These are phyloP conservation scores for Dicycla oo DNA, from an alignment of 2,888 invertebrate species.

Conservation along the genomic window DNA sequence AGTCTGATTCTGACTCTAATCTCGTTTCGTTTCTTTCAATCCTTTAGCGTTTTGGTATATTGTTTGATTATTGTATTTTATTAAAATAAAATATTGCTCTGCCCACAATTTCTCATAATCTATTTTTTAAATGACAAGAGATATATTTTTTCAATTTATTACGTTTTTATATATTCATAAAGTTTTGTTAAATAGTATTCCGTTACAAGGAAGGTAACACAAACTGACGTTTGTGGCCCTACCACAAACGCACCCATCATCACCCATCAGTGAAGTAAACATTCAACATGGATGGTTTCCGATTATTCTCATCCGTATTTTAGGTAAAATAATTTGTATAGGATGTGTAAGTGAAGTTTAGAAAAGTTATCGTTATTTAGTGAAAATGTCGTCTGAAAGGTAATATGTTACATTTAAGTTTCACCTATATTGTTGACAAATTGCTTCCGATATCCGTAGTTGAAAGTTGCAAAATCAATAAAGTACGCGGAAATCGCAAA, in stretches of 20 bases:
- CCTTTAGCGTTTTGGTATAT: too few species aligned
- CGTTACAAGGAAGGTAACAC: conserved; percentile 27
- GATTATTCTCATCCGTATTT: conserved; percentile 80
- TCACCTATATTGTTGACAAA: conserved; percentile 74
- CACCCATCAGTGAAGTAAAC: conserved; percentile 83
- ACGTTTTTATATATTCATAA: neutral
- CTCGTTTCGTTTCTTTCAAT: too few species aligned
- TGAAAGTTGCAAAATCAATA: conserved; percentile 90
- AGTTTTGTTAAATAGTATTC: neutral
- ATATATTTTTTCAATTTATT: neutral
- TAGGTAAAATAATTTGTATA: conserved; percentile 82
- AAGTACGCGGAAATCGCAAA: conserved; percentile 89
- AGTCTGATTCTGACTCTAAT: too few species aligned
- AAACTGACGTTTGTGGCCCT: conserved; percentile 55
- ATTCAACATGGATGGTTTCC: conserved; percentile 89
- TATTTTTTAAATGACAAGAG: accelerated
- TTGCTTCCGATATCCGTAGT: conserved; percentile 81
- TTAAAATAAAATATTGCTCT: neutral
- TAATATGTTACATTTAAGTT: conserved; percentile 72
- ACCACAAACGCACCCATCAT: conserved; percentile 58
- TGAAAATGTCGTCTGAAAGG: conserved; percentile 89
- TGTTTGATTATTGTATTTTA: neutral
- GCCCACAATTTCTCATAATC: neutral
- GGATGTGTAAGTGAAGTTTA: conserved; percentile 78
- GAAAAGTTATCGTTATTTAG: conserved; percentile 70